A percentile compares a stretch with the other conserved stretches of the same genome.
These are phyloP conservation scores for Dendrolimus houi DNA, from an alignment of 2,888 invertebrate species.

Conservation along the genomic window DNA sequence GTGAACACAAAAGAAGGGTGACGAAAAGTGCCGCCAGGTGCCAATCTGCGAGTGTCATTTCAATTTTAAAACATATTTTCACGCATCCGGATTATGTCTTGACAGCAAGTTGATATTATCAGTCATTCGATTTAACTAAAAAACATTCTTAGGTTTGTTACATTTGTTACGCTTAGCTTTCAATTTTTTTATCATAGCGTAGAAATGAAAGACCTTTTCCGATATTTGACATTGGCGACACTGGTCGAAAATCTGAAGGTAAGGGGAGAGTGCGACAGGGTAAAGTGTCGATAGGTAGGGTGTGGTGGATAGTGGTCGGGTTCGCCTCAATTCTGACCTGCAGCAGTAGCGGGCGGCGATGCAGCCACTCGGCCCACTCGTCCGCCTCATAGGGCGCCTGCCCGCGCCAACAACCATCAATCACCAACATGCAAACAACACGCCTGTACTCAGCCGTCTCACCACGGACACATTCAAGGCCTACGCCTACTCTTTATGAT, in stretches of 20 bases:
- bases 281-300: slow-evolving; percentile 13
- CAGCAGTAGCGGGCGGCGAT: slow-evolving; percentile 87
- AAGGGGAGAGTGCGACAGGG: not conserved
- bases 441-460: slow-evolving; percentile 47
- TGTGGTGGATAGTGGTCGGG: slow-evolving; percentile 8
- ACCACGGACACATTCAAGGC: slow-evolving; percentile 15
- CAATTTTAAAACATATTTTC: too few relatives aligned
- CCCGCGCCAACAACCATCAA: slow-evolving; percentile 61
- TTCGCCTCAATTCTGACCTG: slow-evolving; percentile 80
- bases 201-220: too few relatives aligned
- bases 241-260: not conserved
- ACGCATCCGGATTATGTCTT: too few relatives aligned
- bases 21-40: too few relatives aligned
- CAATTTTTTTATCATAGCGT: too few relatives aligned
- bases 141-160: too few relatives aligned
- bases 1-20: too few relatives aligned
- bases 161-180: too few relatives aligned
- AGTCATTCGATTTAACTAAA: too few relatives aligned
- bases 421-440: slow-evolving; percentile 72
- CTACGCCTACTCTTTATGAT: slow-evolving; percentile 15
- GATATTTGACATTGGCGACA: not conserved
- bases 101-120: too few relatives aligned
- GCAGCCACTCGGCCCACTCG: slow-evolving; percentile 75
- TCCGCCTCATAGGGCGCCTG: slow-evolving; percentile 67
- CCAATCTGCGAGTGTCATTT: too few relatives aligned